Evolutionary conservation across 2,797 vertebrate genomes (phyloP).

Genomic region (Lagothrix lagotricha): DNA sequence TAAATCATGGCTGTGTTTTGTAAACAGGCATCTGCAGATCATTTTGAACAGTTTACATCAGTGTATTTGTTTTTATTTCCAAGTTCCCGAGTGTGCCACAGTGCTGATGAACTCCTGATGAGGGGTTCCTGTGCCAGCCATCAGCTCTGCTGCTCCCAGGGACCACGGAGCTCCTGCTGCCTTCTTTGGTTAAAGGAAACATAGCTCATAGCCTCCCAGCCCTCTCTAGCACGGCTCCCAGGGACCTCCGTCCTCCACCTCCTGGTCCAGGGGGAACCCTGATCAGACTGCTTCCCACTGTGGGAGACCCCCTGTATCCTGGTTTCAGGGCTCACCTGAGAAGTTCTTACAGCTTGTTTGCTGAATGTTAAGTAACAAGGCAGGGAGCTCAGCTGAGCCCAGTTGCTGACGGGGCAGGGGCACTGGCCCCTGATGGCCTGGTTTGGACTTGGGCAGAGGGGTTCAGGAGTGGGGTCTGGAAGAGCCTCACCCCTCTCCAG

Average conservation of each 20-base stretch:
- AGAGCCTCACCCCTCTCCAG: background rate
- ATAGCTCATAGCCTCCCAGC: rapidly evolving
- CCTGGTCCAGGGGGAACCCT: background rate
- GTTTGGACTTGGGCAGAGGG: background rate
- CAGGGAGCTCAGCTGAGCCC: background rate
- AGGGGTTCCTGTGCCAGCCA: slow-evolving; percentile 59
- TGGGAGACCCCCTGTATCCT: background rate
- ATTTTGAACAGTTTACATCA: slow-evolving; percentile 76
- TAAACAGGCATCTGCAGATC: slow-evolving; percentile 79
- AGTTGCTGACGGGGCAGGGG: background rate
- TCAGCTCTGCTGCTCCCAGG: slow-evolving; percentile 20
- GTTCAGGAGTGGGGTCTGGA: background rate
- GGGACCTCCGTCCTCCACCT: background rate
- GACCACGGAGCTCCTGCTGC: background rate
- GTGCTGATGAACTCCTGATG: slow-evolving; percentile 65
- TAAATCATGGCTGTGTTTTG: slow-evolving; percentile 77
- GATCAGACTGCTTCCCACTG: background rate
- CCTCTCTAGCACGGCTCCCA: background rate
- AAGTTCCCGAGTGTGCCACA: slow-evolving; percentile 48
- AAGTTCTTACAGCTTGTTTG: background rate
- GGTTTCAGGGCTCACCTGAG: background rate
- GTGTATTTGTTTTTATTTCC: slow-evolving; percentile 76
- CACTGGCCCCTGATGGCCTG: background rate
- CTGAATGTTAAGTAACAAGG: background rate
- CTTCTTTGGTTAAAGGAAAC: background rate